These are phyloP conservation scores for Lophius americanus DNA, from an alignment of 2,797 vertebrate species.

Conservation along the genomic window DNA sequence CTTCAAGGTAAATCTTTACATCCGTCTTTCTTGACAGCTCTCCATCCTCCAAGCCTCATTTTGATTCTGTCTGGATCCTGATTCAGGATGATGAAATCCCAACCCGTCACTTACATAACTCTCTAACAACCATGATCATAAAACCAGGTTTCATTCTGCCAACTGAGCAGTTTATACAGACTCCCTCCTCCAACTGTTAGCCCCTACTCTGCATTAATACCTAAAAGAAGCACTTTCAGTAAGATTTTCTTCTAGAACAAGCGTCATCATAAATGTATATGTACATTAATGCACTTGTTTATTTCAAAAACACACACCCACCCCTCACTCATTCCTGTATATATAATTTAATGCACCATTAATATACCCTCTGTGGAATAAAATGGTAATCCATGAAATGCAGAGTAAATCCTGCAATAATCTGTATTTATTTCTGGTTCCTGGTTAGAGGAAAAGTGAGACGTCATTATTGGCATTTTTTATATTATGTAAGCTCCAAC, in stretches of 20 bases:
- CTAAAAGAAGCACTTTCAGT: conserved; percentile 1
- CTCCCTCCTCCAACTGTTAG: not conserved
- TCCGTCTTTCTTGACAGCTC: conserved; percentile 17
- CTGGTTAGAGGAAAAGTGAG: conserved; percentile 8
- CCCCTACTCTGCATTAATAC: not conserved
- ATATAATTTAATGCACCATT: conserved; percentile 17
- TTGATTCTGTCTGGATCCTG: conserved; percentile 36
- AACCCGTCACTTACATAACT: conserved; percentile 69
- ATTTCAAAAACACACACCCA: conserved; percentile 9
- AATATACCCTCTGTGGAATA: conserved; percentile 16
- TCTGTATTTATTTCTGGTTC: conserved; percentile 26
- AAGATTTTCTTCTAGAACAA: not conserved
- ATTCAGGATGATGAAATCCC: conserved; percentile 55
- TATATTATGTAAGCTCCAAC: conserved; percentile 4
- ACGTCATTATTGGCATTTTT: conserved; percentile 17
- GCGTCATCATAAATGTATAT: not conserved
- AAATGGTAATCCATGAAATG: conserved; percentile 40
- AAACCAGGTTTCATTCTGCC: conserved; percentile 9
- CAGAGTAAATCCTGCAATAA: conserved; percentile 41
- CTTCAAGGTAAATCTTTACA: conserved; percentile 15
- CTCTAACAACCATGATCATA: conserved; percentile 16
- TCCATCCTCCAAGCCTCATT: conserved; percentile 25
- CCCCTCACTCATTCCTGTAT: no score
- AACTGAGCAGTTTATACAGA: conserved; percentile 1
- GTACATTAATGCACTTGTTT: not conserved